These are phyloP conservation scores for Sylvilagus floridanus DNA, from an alignment of 2,797 vertebrate species.

Conservation along the genomic window DNA sequence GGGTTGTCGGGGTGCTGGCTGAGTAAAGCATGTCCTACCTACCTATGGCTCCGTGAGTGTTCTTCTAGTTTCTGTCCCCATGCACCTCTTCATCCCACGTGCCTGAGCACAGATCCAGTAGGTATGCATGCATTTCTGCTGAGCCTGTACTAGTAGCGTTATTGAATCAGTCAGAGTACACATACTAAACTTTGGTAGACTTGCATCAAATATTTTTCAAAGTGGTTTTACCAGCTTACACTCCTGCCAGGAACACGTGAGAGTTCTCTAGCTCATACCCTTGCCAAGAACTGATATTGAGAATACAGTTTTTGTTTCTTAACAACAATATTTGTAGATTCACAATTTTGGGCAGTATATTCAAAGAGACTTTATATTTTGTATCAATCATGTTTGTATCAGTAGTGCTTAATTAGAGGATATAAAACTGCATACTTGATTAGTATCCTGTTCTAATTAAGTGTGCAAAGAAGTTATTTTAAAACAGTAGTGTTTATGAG, in stretches of 20 bases:
- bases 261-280: background rate
- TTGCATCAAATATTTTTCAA: background rate
- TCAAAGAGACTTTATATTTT: slow-evolving; percentile 50
- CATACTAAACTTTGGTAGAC: slow-evolving; percentile 35
- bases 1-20: too few species aligned
- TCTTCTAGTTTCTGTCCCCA: background rate
- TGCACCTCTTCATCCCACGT: too few species aligned
- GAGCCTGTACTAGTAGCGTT: background rate
- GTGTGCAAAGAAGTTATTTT: slow-evolving; percentile 39
- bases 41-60: background rate
- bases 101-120: too few species aligned
- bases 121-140: slow-evolving; percentile 15
- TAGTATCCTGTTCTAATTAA: slow-evolving; percentile 56
- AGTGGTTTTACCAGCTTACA: background rate
- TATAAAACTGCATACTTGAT: slow-evolving; percentile 13
- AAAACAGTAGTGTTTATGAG: slow-evolving; percentile 42
- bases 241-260: background rate
- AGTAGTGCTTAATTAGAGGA: slow-evolving; percentile 51
- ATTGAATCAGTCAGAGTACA: background rate
- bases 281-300: background rate
- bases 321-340: background rate
- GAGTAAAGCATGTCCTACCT: too few species aligned
- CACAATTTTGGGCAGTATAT: background rate
- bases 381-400: slow-evolving; percentile 44
- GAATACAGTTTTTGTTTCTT: slow-evolving; percentile 21